phyloP scores from a whole-genome alignment of 2,797 vertebrate species.

The Lepilemur ruficaudatus region DNA sequence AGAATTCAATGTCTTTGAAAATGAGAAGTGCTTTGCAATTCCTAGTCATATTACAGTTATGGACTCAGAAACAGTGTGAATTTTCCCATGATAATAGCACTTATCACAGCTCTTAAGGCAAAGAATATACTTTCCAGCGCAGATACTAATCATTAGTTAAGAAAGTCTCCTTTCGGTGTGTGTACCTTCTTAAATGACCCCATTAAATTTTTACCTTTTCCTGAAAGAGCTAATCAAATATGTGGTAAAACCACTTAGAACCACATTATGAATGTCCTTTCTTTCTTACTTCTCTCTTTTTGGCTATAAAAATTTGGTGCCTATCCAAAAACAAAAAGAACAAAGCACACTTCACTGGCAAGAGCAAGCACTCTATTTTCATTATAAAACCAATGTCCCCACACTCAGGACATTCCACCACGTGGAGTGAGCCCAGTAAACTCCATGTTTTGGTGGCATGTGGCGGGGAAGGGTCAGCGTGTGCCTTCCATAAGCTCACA shows the following conservation, averaged over 20 bases:
- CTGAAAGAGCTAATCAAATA: slow-evolving; percentile 52
- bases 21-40: slow-evolving; percentile 39
- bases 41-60: background rate
- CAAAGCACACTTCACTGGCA: background rate
- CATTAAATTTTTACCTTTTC: slow-evolving; percentile 57
- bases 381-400: background rate
- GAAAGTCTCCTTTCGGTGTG: slow-evolving; percentile 11
- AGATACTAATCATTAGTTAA: slow-evolving; percentile 61
- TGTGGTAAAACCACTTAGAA: slow-evolving; percentile 55
- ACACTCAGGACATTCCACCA: background rate
- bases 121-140: slow-evolving; percentile 6
- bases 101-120: slow-evolving; percentile 22
- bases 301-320: background rate
- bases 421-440: background rate
- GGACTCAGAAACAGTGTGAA: background rate
- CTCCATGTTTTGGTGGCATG: background rate
- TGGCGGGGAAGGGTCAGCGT: background rate
- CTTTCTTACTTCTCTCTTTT: slow-evolving; percentile 14
- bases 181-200: slow-evolving; percentile 29
- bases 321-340: background rate
- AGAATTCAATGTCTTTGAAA: slow-evolving; percentile 47
- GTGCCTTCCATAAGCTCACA: background rate
- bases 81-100: background rate
- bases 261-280: slow-evolving; percentile 43
- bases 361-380: background rate